A percentile compares a stretch with the other conserved stretches of the same genome.
These are phyloP conservation scores for Manis pentadactyla DNA, from an alignment of 2,797 vertebrate genomes.

Conservation along the genomic window DNA sequence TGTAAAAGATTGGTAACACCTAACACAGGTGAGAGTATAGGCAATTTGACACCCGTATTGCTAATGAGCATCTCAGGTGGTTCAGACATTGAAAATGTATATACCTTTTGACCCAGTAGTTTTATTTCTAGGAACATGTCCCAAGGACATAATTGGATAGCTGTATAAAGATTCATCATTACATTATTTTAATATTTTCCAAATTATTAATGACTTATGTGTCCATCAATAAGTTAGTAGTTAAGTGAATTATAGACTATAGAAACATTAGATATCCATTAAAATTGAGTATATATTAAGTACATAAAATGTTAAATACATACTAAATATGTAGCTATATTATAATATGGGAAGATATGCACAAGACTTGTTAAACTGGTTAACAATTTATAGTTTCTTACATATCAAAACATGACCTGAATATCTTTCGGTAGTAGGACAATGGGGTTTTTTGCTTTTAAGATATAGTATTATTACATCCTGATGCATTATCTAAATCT, in stretches of 20 bases:
- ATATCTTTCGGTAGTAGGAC: neutral
- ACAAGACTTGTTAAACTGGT: conserved; percentile 18
- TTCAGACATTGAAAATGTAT: neutral
- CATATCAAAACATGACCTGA: neutral
- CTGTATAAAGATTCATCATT: neutral
- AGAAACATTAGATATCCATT: neutral
- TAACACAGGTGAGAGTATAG: neutral
- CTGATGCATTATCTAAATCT: neutral
- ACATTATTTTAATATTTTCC: conserved; percentile 28
- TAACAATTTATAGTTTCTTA: neutral
- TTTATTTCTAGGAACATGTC: conserved; percentile 1
- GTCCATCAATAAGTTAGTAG: neutral
- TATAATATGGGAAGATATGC: neutral
- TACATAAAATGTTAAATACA: neutral
- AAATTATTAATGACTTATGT: neutral
- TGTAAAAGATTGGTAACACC: neutral
- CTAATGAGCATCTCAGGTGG: neutral
- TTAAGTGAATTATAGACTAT: neutral
- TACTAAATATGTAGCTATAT: neutral
- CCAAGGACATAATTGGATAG: neutral
- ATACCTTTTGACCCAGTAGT: neutral
- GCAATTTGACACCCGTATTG: neutral
- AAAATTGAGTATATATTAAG: neutral
- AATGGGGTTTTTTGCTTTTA: neutral
- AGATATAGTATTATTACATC: conserved; percentile 2